These are phyloP conservation scores for Dipodomys stephensi DNA, from an alignment of 2,113 vertebrate genomes.

Conservation along the genomic window DNA sequence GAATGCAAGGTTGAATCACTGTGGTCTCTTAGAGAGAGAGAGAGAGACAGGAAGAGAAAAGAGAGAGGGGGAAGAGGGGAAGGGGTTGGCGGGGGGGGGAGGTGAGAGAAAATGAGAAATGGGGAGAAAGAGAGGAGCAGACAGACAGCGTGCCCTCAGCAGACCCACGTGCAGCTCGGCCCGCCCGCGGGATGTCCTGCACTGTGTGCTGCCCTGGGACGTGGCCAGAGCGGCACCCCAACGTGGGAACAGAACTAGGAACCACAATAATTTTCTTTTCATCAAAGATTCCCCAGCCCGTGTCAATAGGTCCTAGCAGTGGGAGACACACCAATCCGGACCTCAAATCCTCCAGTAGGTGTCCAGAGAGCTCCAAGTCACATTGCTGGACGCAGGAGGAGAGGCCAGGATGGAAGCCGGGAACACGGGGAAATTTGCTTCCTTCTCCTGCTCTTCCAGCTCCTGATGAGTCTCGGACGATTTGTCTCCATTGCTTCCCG, in stretches of 20 bases:
- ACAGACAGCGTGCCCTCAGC: too few relatives aligned
- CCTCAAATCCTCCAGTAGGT: not conserved
- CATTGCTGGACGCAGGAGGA: not conserved
- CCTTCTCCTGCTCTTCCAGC: not conserved
- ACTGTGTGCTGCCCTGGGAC: too few relatives aligned
- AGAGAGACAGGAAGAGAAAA: not conserved
- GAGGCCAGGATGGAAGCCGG: not conserved
- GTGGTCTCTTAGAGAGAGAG: not conserved
- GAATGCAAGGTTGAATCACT: not conserved
- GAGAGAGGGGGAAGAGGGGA: not conserved
- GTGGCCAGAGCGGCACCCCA: too few relatives aligned
- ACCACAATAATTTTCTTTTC: not conserved
- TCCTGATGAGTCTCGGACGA: not conserved
- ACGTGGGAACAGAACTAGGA: not conserved
- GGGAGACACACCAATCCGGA: not conserved
- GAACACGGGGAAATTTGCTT: not conserved
- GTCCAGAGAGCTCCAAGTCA: not conserved
- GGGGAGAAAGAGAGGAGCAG: too few relatives aligned
- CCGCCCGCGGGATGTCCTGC: too few relatives aligned
- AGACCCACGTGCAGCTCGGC: too few relatives aligned
- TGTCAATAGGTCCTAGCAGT: not conserved
- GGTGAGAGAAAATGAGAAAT: too few relatives aligned
- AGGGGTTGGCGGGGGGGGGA: too few relatives aligned
- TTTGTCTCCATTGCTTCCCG: not conserved
- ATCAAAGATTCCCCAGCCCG: not conserved